Base-by-base conservation (phyloP, 2,113 vertebrate genomes). In the Oxyura jamaicensis region DNA sequence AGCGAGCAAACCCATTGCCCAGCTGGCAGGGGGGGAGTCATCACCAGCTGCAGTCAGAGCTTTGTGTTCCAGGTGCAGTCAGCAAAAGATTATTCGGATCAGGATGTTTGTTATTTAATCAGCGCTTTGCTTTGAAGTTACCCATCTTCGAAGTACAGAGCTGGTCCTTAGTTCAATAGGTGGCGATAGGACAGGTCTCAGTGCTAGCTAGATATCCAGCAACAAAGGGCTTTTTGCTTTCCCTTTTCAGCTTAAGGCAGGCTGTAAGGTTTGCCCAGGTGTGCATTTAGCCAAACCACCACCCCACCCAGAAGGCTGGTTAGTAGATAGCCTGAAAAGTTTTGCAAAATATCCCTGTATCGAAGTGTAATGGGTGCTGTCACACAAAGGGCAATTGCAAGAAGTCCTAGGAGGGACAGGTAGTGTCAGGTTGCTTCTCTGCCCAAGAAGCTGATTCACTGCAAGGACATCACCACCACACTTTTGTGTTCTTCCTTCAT, bases 401-500 rank as follows among this genome's bases (percentile, higher is more conserved):
- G 71, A 68, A 31, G 29, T 39, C 56, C 20, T 31, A 3, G 3
- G 2, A 50, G 13, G 41, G 8, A 3, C 41, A 22, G n/a, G 31
- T 10, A n/a, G n/a, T 41, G 41, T 39, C 39, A 39, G 39, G 13
- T 23, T 67, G 36, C 39, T 42, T 42, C 65, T 26, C 21, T 50
- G 55, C 25, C 58, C 59, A 52, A 29, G 42, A 62, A 13, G 6
- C 20, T 16, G 17, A 2, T 35, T 11, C 8, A 16, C 13, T 15
- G 28, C 55, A 8, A 42, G 12, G 19, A 22, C 36, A 50, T 65
- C n/a, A 5, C 6, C 39, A n/a, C 33, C 10, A 1, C 13, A 25
- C 15, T 48, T 13, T 58, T n/a, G 20, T 12, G 1, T 9, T 25
- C 56, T 39, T 56, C 21, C 36, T 2, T 20, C 0, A 0, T 1